Base-by-base conservation (phyloP, 2,113 vertebrate species). In the Laticauda colubrina region DNA sequence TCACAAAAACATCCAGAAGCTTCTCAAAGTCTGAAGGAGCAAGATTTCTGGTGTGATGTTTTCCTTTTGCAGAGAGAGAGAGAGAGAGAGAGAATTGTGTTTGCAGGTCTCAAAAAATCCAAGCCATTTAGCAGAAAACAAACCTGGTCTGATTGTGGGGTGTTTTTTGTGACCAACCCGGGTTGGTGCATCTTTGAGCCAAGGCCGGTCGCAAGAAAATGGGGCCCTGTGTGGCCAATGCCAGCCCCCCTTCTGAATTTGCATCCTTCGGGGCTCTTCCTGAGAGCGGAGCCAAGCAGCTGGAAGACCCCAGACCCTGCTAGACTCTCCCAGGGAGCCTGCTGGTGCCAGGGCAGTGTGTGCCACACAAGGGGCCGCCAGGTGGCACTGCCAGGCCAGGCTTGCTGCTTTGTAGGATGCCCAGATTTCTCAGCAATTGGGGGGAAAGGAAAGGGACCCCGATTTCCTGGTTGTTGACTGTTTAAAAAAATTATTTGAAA, bases 1-100 rank as follows among this genome's bases (percentile, higher is more conserved):
- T 15, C 5, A 34, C n/a, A 20, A 8, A 39, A 81, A 20, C 5
- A 7, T 2, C 15, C 69, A 75, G 69, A 69, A 69, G 12, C 69
- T 7, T 2, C 12, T 15, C 69, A 34, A 7, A 34, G 2, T 8
- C n/a, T 39, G n/a, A 6, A 6, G 0, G 5, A 29, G n/a, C 1
- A 1, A 75, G 64, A 18, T 75, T 34, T 2, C 29, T 5, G 0
- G n/a, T 6, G 29, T 7, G 64, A n/a, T n/a, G 2, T 75, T 75
- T 69, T 15, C n/a, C 6, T 39, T 81, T 21, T 9, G 3, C 15
- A 7, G 69, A 8, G 15, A 75, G 5, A 64, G 26, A 64, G 26
- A 64, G 7, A 26, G 7, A 64, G 26, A 64, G 7, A 26, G 8
- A 21, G 3, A n/a, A 20, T 7, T 20, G 15, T 20, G 75, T 0